Evolutionary conservation across 2,113 vertebrate species (phyloP), one percentile per base, ranked within the genome.

Genomic region (Tragelaphus strepsiceros): DNA sequence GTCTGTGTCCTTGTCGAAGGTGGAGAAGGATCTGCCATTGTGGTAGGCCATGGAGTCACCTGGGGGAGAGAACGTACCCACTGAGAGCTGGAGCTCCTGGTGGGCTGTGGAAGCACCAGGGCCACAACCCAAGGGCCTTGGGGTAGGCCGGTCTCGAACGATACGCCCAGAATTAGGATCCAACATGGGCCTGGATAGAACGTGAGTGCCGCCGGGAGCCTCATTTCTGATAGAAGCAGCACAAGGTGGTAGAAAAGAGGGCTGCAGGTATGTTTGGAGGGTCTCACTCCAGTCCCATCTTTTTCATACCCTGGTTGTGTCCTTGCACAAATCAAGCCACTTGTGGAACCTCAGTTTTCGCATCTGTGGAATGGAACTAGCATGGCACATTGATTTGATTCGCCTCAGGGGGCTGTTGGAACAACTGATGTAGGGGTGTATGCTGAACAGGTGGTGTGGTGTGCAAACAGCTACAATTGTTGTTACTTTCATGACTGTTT

Each of bases 21-120:
- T 99, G 78, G 99, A 99, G 98, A 99, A 99, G 1, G 99, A 99
- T 4, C 99, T 99, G 24, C 99, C 99, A 0, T 99, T 99, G 98
- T 99, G 99, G 98, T 99, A 99, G 0, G 99, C 99, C 99, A 99
- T 99, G 19, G 99, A 99, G 98, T 99, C 99, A 86, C 99, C 99
- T 99, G 85, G 0, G n/a, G n/a, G 54, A 96, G 49, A 87, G 46
- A 71, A 28, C 74, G 13, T 3, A 10, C 4, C 0, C 32, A 3
- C 24, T 93, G 59, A 89, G 84, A 32, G 43, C 5, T 13, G 19
- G 51, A 74, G 46, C 53, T 17, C 32, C 21, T 11, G 19, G 22
- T 26, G 71, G 71, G 53, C 32, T 39, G n/a, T 71, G n/a, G 67
- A 13, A 74, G 67, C 35, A 6, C n/a, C 35, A 22, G 67, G 2